Conservation (phyloP, 2,888 invertebrate genomes). For the Mimachlamys varia region DNA sequence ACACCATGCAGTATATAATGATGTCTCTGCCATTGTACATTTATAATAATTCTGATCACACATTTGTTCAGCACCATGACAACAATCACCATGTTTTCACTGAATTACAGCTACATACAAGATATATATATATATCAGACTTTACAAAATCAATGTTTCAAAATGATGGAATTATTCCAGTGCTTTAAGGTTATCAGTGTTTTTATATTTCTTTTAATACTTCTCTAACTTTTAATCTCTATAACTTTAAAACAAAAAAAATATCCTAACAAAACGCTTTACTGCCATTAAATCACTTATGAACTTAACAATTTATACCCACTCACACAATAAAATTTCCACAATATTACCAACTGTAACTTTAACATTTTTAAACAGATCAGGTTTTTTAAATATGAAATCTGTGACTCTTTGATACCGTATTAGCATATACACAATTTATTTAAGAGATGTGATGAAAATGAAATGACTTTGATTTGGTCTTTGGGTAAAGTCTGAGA, state of each 20-base stretch:
- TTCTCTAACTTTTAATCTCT: not conserved
- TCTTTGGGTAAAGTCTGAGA: not conserved
- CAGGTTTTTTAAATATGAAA: not conserved
- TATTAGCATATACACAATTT: not conserved
- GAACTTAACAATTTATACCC: not conserved
- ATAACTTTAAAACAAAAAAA: not conserved
- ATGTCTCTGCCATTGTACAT: too few species aligned
- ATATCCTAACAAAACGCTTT: not conserved
- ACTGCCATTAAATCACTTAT: not conserved
- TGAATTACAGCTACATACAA: too few species aligned
- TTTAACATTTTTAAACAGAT: not conserved
- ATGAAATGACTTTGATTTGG: not conserved
- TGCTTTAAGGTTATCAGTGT: too few species aligned
- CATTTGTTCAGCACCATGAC: too few species aligned
- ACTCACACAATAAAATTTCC: not conserved
- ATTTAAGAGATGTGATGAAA: not conserved
- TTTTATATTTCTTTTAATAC: too few species aligned
- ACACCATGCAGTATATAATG: too few species aligned
- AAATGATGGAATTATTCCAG: too few species aligned
- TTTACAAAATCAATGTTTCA: too few species aligned
- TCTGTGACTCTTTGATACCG: not conserved
- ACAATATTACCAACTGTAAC: not conserved
- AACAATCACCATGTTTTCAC: too few species aligned
- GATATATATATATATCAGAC: too few species aligned
- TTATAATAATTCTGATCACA: too few species aligned